phyloP scores from a whole-genome alignment of 2,113 vertebrate species.

The human region GRCh38 chr20:25745001-25745500 shows the following conservation, averaged over 20 bases:
- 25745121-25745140: not conserved
- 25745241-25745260: too few relatives aligned
- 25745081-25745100: too few relatives aligned
- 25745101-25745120: too few relatives aligned
- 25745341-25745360: too few relatives aligned
- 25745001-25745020: too few relatives aligned
- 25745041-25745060: not conserved
- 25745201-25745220: too few relatives aligned
- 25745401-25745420: not conserved
- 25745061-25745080: not conserved
- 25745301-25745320: too few relatives aligned
- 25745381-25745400: not conserved
- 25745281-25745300: too few relatives aligned
- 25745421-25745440: not conserved
- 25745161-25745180: not conserved
- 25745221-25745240: too few relatives aligned
- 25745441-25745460: not conserved
- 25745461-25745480: not conserved
- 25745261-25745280: too few relatives aligned
- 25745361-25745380: too few relatives aligned
- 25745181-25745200: not conserved
- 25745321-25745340: too few relatives aligned
- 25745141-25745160: not conserved
- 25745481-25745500: not conserved
- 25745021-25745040: not conserved